Base-by-base conservation (phyloP, 2,888 invertebrate genomes). In the Tetragonula carbonaria region DNA sequence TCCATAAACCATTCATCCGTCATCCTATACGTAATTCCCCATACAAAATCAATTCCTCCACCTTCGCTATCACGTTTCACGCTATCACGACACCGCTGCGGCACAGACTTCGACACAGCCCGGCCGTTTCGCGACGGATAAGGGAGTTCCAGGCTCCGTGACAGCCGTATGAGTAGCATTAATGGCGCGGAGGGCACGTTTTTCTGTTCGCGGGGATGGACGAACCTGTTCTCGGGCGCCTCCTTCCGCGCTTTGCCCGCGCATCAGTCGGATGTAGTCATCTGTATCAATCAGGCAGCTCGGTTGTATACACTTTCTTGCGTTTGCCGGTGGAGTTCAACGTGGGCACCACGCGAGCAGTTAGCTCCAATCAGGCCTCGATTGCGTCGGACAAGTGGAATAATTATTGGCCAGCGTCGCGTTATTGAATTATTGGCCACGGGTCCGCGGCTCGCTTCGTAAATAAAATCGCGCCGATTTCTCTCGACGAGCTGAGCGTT, bases 211-310 rank as follows among this genome's bases (percentile, higher is more conserved):
- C 68, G 74, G 80, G 70, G 77, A 86, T 85, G 74, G 76, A 78
- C 77, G 86, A 87, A 85, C 88, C 87, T 87, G 90, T 86, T 90
- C 84, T 85, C 87, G 80, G 87, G 62, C 81, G 81, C 87, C 84
- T 85, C 83, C 88, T 85, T 87, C 76, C 77, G 78, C 86, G 84
- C 81, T 82, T 33, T 33, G 82, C 84, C 78, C 82, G 86, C 87
- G 86, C 89, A 86, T 92, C 90, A 88, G 81, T 90, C 86, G 86
- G 87, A 91, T 90, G 90, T 89, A 91, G 91, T 92, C 92, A 90
- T 93, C 92, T 91, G 91, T 91, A 92, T 93, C 92, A 92, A 93
- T 93, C 93, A 90, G 88, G 82, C 83, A 84, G 82, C 73, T 45
- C 87, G 75, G 70, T 67, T 74, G 18, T 76, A 74, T 76, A 84